Base-by-base conservation (phyloP, 2,797 vertebrate species). In the Pangasius larnaudii region DNA sequence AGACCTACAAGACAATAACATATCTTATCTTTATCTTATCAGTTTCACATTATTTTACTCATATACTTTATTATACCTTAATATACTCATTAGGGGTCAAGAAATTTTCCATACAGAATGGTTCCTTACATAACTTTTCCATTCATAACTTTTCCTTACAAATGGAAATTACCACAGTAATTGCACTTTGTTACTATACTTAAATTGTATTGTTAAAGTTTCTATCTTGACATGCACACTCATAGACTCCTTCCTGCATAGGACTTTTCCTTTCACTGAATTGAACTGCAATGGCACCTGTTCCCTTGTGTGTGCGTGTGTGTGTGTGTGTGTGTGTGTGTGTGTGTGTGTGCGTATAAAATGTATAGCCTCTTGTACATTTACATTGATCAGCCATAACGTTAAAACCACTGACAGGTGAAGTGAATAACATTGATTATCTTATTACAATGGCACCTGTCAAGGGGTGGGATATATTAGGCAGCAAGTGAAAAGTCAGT, bases 221-320 rank as follows among this genome's bases (percentile, higher is more conserved):
- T 22, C 42, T 49, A 65, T 49, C 61, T 49, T 83, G 16, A 49
- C 16, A 24, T 80, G 51, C 36, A 36, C 9, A 80, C 33, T 22
- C 10, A 58, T 39, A 80, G 22, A 39, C 33, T 24, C 53, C 18
- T 59, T 79, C 9, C 51, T 63, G 42, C 42, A 65, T n/a, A 11
- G 19, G 33, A 59, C n/a, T 78, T 78, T 78, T 78, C 51, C 16
- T 78, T 53, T 78, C 49, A 78, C 75, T 33, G 4, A 51, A 75
- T 1, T 13, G 5, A 74, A 75, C n/a, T 77, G 46, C 46, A 16
- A 1, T 46, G 5, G 51, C 27, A 51, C 42, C 13, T 3, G 22
- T 36, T 71, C 16, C 5, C 36, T 72, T 46, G 22, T 24, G 22
- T 24, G 18, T 72, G 2, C 24, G 36, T 42, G 69, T 9, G 69